phyloP scores from a whole-genome alignment of 2,888 invertebrate genomes.

The Drosophila mulleri region DNA sequence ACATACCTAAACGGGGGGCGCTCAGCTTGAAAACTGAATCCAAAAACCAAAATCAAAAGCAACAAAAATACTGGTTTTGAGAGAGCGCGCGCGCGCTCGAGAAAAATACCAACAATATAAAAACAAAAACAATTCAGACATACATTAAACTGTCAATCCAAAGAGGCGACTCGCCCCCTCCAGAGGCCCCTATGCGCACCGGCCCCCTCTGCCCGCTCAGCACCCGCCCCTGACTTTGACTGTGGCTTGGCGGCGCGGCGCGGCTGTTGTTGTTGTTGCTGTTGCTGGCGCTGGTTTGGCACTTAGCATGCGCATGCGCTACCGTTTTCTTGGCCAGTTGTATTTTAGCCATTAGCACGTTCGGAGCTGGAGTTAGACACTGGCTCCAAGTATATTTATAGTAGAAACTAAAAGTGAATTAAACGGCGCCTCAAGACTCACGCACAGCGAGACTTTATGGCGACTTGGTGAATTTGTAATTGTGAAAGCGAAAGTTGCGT shows the following conservation, averaged over 20 bases:
- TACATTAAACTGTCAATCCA: constrained; percentile 60
- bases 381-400: constrained; percentile 21
- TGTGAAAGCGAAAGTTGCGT: constrained; percentile 75
- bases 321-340: constrained; percentile 82
- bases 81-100: constrained; percentile 23
- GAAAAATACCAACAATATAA: constrained; percentile 14
- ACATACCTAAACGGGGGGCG: constrained; percentile 17
- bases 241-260: constrained; percentile 16
- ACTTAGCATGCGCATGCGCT: constrained; percentile 78
- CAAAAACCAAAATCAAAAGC: constrained; percentile 19
- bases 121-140: constrained; percentile 39
- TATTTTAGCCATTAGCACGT: constrained; percentile 83
- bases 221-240: constrained; percentile 15
- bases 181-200: neutral
- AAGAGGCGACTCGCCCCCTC: constrained; percentile 28
- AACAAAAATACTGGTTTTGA: constrained; percentile 69
- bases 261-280: constrained; percentile 5
- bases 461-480: constrained; percentile 27
- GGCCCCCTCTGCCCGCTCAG: neutral
- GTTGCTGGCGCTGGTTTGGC: constrained; percentile 33
- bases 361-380: constrained; percentile 67
- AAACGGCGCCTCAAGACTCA: constrained; percentile 38
- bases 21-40: constrained; percentile 3
- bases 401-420: constrained; percentile 63
- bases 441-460: constrained; percentile 43